phyloP scores from a whole-genome alignment of 1,140 invertebrate species.

The Tetramorium alpestre region DNA sequence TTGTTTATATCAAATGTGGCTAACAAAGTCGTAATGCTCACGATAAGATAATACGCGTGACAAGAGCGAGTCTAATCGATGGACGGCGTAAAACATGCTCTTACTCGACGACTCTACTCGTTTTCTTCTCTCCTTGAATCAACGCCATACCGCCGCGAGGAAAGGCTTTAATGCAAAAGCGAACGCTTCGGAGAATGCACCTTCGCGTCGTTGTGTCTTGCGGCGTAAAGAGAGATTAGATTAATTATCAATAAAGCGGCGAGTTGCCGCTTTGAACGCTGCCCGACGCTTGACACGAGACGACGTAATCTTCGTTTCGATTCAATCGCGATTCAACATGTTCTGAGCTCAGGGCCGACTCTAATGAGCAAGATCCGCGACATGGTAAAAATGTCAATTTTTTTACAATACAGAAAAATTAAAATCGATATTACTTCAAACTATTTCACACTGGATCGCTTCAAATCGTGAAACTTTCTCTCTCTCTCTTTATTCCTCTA shows the following conservation, averaged over 20 bases:
- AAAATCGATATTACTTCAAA: neutral
- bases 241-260: slow-evolving; percentile 60
- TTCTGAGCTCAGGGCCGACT: slow-evolving; percentile 11
- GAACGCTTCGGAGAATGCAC: slow-evolving; percentile 37
- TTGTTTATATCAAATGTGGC: slow-evolving; percentile 38
- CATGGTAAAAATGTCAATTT: neutral
- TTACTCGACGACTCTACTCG: slow-evolving; percentile 4
- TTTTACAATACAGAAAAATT: neutral
- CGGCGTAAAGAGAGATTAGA: slow-evolving; percentile 53
- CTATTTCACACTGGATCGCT: neutral
- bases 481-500: neutral
- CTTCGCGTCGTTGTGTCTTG: slow-evolving; percentile 23
- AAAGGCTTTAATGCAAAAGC: slow-evolving; percentile 41
- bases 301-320: slow-evolving; percentile 46
- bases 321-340: slow-evolving; percentile 45
- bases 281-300: slow-evolving; percentile 22
- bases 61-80: slow-evolving; percentile 54
- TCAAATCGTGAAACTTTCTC: neutral
- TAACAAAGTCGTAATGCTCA: slow-evolving; percentile 64
- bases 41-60: slow-evolving; percentile 60
- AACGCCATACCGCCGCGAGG: slow-evolving; percentile 20
- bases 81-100: slow-evolving; percentile 35
- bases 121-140: slow-evolving; percentile 45
- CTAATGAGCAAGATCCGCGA: neutral
- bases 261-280: slow-evolving; percentile 41